Conservation (phyloP, 2,888 invertebrate genomes). For the Dusona sp. region DNA sequence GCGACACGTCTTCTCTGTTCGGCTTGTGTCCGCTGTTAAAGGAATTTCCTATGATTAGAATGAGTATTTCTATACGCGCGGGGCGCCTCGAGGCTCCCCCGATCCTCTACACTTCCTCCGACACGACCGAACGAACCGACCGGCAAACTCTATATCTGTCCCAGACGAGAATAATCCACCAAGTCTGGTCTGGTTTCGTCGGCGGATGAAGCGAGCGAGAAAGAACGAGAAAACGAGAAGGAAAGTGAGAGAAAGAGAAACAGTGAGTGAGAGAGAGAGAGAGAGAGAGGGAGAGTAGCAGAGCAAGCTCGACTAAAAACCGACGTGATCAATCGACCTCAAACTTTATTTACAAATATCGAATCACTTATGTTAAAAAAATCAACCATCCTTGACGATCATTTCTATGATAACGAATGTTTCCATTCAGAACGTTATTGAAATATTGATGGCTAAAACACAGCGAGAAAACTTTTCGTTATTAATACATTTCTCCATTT, state of each 20-base stretch:
- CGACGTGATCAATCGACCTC: slow-evolving; percentile 52
- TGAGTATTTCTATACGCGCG: slow-evolving; percentile 81
- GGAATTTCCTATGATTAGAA: slow-evolving; percentile 84
- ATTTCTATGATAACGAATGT: background rate
- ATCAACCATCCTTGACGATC: slow-evolving; percentile 1
- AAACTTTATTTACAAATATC: slow-evolving; percentile 33
- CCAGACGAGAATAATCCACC: slow-evolving; percentile 70
- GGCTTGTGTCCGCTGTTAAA: slow-evolving; percentile 75
- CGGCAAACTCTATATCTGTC: slow-evolving; percentile 70
- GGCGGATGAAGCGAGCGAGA: slow-evolving; percentile 48
- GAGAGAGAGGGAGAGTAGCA: background rate
- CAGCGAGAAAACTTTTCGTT: no score
- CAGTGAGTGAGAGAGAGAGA: background rate
- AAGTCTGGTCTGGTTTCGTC: slow-evolving; percentile 66
- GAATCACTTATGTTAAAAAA: background rate
- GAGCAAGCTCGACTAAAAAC: slow-evolving; percentile 44
- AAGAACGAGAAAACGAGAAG: slow-evolving; percentile 13
- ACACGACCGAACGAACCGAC: slow-evolving; percentile 61
- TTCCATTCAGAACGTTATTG: background rate
- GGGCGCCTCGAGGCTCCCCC: slow-evolving; percentile 64
- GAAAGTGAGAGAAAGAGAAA: slow-evolving; percentile 22
- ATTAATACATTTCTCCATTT: no score
- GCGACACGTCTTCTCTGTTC: slow-evolving; percentile 15
- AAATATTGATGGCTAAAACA: background rate
- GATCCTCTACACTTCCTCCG: slow-evolving; percentile 61